These are phyloP conservation scores for Tiliqua scincoides DNA, from an alignment of 2,113 vertebrate genomes.

Conservation along the genomic window DNA sequence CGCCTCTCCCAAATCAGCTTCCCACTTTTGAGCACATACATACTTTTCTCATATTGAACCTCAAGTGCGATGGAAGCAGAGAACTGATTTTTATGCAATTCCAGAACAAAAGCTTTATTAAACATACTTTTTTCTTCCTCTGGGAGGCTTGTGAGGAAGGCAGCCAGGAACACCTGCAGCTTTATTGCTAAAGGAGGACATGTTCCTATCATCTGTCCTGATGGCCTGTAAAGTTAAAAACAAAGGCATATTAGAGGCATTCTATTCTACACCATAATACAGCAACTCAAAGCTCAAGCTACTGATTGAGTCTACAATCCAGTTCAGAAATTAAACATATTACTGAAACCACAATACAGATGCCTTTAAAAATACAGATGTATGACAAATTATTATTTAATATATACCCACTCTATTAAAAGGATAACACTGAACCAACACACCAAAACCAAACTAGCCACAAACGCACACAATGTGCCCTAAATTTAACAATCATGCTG, in stretches of 20 bases:
- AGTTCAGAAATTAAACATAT: not conserved
- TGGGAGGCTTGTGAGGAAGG: conserved; percentile 82
- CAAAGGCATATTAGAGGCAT: not conserved
- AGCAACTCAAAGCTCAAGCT: not conserved
- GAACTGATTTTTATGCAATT: not conserved
- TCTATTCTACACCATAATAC: conserved; percentile 1
- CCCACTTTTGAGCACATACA: too few relatives aligned
- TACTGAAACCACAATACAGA: not conserved
- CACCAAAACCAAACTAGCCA: not conserved
- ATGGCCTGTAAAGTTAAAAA: conserved; percentile 73
- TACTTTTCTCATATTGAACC: not conserved
- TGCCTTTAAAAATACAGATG: not conserved
- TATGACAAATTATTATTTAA: not conserved
- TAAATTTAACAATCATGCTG: not conserved
- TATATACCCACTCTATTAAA: not conserved
- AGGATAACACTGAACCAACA: not conserved
- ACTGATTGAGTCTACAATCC: not conserved
- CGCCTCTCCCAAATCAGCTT: not conserved
- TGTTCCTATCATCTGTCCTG: conserved; percentile 81
- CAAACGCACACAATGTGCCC: not conserved
- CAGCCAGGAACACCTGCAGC: conserved; percentile 85
- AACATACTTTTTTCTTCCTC: conserved; percentile 83
- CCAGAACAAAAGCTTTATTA: not conserved
- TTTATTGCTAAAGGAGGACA: conserved; percentile 86
- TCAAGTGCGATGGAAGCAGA: not conserved